phyloP scores from a whole-genome alignment of 2,797 vertebrate genomes.

The Pelochelys cantorii region DNA sequence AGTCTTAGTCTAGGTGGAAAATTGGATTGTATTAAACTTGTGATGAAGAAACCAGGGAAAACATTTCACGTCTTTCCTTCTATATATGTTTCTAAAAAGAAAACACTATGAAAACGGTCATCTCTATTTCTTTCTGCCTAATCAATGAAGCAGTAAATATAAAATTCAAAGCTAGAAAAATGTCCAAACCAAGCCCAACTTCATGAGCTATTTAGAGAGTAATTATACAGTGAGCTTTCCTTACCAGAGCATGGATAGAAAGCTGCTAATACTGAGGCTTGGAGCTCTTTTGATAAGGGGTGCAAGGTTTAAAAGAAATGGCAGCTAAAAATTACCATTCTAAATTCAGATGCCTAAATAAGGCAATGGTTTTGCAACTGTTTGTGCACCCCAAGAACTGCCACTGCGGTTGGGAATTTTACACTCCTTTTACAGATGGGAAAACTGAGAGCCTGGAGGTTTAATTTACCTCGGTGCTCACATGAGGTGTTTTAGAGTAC shows the following conservation, averaged over 20 bases:
- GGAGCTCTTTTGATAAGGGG: background rate
- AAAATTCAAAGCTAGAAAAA: constrained; percentile 5
- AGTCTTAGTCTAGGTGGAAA: background rate
- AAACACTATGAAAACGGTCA: background rate
- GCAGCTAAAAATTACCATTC: background rate
- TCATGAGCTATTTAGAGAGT: background rate
- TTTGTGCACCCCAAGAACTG: background rate
- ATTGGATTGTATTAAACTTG: background rate
- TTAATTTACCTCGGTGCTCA: constrained; percentile 35
- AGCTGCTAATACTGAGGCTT: background rate
- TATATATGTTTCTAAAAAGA: background rate
- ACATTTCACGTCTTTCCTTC: background rate
- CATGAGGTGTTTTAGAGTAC: constrained; percentile 6
- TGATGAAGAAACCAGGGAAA: background rate
- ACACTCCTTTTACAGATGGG: background rate
- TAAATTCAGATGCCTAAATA: background rate
- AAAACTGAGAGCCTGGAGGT: background rate
- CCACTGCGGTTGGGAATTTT: background rate
- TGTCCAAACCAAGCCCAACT: background rate
- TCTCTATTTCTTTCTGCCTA: background rate
- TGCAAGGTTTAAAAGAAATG: background rate
- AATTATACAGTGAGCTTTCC: background rate
- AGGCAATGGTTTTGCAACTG: background rate
- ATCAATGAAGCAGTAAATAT: background rate
- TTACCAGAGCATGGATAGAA: background rate